Conservation (phyloP, 2,888 invertebrate genomes). For the Lithodes maja region DNA sequence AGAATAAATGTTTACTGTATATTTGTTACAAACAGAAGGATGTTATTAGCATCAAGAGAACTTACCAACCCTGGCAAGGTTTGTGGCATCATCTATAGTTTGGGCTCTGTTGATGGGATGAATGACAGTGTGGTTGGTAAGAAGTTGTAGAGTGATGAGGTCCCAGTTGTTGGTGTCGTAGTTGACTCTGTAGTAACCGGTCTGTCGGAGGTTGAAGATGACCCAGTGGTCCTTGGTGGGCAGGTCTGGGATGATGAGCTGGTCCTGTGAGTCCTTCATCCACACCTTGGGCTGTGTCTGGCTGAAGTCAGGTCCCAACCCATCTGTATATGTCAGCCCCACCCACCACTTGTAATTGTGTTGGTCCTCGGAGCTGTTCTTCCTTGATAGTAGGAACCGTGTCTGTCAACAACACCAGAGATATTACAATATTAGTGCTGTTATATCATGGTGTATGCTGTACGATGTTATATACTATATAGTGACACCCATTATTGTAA, state of each 20-base stretch:
- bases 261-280: slow-evolving; percentile 76
- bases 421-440: too few relatives aligned
- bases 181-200: slow-evolving; percentile 79
- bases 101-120: slow-evolving; percentile 89
- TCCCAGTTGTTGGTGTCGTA: slow-evolving; percentile 87
- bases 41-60: not conserved
- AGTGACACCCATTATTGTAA: too few relatives aligned
- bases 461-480: too few relatives aligned
- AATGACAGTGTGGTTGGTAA: slow-evolving; percentile 81
- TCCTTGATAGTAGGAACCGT: slow-evolving; percentile 80
- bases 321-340: slow-evolving; percentile 79
- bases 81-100: slow-evolving; percentile 83
- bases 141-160: slow-evolving; percentile 81
- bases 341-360: slow-evolving; percentile 78
- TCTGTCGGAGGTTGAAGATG: slow-evolving; percentile 89
- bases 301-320: slow-evolving; percentile 76
- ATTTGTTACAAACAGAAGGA: too few relatives aligned
- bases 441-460: too few relatives aligned
- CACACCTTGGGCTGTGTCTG: slow-evolving; percentile 78
- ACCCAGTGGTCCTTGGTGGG: slow-evolving; percentile 78
- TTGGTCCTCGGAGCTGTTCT: slow-evolving; percentile 79
- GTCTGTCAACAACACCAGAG: slow-evolving; percentile 74
- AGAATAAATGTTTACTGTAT: too few relatives aligned
- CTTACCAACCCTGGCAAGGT: slow-evolving; percentile 75
- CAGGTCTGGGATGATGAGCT: slow-evolving; percentile 40